These are phyloP conservation scores for Helostoma temminkii DNA, from an alignment of 2,797 vertebrate species.

Conservation along the genomic window DNA sequence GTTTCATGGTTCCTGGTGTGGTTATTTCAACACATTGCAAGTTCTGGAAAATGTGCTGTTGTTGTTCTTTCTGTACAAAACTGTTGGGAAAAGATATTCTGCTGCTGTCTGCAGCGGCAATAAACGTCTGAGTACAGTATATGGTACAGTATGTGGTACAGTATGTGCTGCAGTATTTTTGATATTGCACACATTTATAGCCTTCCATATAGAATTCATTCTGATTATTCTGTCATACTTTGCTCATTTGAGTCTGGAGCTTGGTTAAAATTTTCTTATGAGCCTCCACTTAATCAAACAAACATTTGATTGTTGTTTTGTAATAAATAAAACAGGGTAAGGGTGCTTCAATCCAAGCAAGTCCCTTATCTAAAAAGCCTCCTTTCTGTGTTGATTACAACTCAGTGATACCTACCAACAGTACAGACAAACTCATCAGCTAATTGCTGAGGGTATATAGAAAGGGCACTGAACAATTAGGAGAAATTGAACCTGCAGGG, in stretches of 20 bases:
- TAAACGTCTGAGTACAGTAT: neutral
- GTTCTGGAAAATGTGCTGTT: slow-evolving; percentile 72
- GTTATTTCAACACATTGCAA: slow-evolving; percentile 84
- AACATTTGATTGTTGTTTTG: slow-evolving; percentile 67
- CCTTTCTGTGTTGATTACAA: slow-evolving; percentile 77
- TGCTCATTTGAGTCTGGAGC: neutral
- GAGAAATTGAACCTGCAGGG: slow-evolving; percentile 63
- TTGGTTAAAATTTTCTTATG: slow-evolving; percentile 37
- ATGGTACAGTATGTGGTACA: slow-evolving; percentile 4
- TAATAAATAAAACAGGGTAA: slow-evolving; percentile 71
- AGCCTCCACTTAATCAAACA: slow-evolving; percentile 57
- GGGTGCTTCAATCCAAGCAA: slow-evolving; percentile 53
- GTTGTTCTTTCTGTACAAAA: slow-evolving; percentile 1
- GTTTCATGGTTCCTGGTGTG: slow-evolving; percentile 70
- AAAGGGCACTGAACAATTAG: slow-evolving; percentile 81
- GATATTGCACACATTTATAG: slow-evolving; percentile 10
- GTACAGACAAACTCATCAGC: slow-evolving; percentile 78
- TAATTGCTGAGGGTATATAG: slow-evolving; percentile 79
- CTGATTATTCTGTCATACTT: slow-evolving; percentile 23
- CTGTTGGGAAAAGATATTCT: neutral
- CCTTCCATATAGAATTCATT: slow-evolving; percentile 20
- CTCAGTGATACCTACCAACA: slow-evolving; percentile 67
- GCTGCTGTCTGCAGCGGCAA: neutral
- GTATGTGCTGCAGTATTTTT: slow-evolving; percentile 7
- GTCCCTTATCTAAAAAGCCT: slow-evolving; percentile 60